A percentile compares a stretch with the other conserved stretches of the same genome.
Conservation (phyloP, 2,888 invertebrate species). For the Amiota mariae region DNA sequence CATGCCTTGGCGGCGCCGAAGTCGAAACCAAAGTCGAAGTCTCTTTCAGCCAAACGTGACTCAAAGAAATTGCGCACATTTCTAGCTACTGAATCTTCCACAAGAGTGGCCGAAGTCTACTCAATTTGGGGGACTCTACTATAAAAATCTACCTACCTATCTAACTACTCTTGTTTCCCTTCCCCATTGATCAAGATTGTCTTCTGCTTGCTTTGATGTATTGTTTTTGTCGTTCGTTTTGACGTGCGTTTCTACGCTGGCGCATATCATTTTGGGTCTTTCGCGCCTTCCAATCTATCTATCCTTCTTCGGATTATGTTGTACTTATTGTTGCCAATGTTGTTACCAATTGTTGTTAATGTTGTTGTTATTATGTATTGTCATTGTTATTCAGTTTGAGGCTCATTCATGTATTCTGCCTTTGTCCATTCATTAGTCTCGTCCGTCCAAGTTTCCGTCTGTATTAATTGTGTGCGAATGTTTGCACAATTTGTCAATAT, state of each 20-base stretch:
- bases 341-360: constrained; percentile 22
- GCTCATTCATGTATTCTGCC: constrained; percentile 40
- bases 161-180: not conserved
- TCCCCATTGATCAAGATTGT: not conserved
- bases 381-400: not conserved
- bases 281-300: constrained; percentile 38
- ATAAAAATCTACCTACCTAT: not conserved
- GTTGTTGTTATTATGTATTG: constrained; percentile 21
- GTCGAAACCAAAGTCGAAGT: not conserved
- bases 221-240: constrained; percentile 42
- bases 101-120: not conserved
- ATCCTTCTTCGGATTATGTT: constrained; percentile 26
- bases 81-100: constrained; percentile 18
- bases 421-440: constrained; percentile 38
- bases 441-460: constrained; percentile 34
- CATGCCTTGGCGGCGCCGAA: constrained; percentile 11
- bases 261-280: not conserved
- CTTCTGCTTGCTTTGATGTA: constrained; percentile 18
- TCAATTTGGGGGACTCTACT: not conserved
- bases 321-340: constrained; percentile 23
- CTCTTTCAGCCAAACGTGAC: not conserved
- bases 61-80: constrained; percentile 17
- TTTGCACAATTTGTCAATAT: constrained; percentile 69
- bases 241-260: constrained; percentile 12
- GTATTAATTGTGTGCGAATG: constrained; percentile 68